phyloP scores from a whole-genome alignment of 2,113 vertebrate genomes.

The Triplophysa dalaica region DNA sequence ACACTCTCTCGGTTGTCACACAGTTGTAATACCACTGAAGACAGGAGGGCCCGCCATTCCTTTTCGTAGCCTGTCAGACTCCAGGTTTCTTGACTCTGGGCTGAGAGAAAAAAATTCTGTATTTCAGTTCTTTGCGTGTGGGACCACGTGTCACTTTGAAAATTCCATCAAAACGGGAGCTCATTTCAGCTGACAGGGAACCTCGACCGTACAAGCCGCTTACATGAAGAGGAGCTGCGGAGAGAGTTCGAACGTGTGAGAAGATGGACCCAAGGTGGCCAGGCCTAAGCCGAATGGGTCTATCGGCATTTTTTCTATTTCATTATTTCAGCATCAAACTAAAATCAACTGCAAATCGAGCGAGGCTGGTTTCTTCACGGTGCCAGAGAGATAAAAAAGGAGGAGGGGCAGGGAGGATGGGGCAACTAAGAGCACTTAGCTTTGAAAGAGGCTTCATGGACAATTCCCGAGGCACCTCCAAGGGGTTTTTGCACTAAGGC shows the following conservation, averaged over 20 bases:
- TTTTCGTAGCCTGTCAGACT: conserved; percentile 36
- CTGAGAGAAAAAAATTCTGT: conserved; percentile 55
- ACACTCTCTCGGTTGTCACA: conserved; percentile 61
- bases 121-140: conserved; percentile 58
- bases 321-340: neutral
- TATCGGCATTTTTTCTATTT: conserved; percentile 36
- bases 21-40: conserved; percentile 73
- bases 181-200: conserved; percentile 40
- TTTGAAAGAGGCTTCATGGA: conserved; percentile 30
- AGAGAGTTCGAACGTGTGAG: conserved; percentile 29
- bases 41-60: conserved; percentile 74
- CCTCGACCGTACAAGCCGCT: conserved; percentile 51
- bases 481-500: conserved; percentile 48
- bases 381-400: neutral
- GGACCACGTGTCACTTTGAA: conserved; percentile 73
- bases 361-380: conserved; percentile 29
- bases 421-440: conserved; percentile 29
- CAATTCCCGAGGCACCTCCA: conserved; percentile 20
- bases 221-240: conserved; percentile 34
- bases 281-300: conserved; percentile 59
- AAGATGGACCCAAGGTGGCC: conserved; percentile 49
- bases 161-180: conserved; percentile 59
- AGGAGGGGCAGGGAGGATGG: conserved; percentile 26
- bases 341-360: conserved; percentile 22
- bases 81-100: conserved; percentile 31